Base-by-base conservation (phyloP, 2,113 vertebrate genomes). In the Gulo gulo region DNA sequence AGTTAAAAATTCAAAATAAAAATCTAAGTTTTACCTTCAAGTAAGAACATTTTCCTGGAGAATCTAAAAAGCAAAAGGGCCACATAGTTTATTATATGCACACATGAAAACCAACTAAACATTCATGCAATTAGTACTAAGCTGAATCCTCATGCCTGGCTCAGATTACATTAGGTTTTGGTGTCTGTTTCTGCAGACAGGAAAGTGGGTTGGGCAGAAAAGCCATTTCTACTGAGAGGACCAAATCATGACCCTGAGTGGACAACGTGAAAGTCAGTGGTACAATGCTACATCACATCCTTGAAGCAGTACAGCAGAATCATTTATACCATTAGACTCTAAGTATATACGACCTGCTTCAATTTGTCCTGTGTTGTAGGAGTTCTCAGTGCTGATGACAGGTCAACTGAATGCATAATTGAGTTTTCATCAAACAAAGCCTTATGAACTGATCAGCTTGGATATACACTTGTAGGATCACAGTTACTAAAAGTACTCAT, bases 61-160 rank as follows among this genome's bases (percentile, higher is more conserved):
- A 78, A 34, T 87, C 98, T 99, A 83, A 93, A 96, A 96, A 93
- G 36, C 31, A 98, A 91, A 74, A n/a, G 34, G 69, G 91, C 97
- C 89, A 96, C 0, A 93, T 86, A 81, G 78, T 71, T 11, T 97
- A 92, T 47, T 34, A 39, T n/a, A 57, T 57, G 52, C 39, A 93
- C 94, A 69, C 69, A 50, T 57, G 3, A 89, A 93, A 55, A 34
- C 23, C 23, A 52, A 52, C 5, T 16, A 74, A 63, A 52, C 71
- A 31, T 78, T 12, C 61, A 92, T 90, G 90, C 39, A 90, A 88
- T 88, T 65, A 97, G 39, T 15, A 96, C 31, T 7, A 78, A 95
- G 36, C 52, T n/a, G 39, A 90, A 93, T 45, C 94, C 67, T 34
- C 89, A 96, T 55, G 74, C 87, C 61, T 21, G 50, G 73, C 47